Evolutionary conservation across 1,140 invertebrate species (phyloP).

Genomic region (Drosophila lowei): DNA sequence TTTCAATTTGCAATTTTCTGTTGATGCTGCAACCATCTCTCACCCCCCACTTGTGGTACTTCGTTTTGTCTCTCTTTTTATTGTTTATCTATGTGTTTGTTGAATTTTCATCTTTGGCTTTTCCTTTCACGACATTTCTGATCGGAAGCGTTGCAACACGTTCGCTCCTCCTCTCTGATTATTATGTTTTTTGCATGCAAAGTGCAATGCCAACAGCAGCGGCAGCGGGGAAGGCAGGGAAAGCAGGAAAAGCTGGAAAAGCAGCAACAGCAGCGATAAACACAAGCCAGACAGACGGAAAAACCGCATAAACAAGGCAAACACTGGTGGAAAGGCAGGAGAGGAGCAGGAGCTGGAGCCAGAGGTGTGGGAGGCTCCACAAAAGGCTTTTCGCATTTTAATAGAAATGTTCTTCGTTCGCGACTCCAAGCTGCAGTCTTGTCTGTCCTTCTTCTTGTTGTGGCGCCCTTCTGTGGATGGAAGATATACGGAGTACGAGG

Average conservation of each 20-base stretch:
- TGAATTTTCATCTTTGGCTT: slow-evolving; percentile 72
- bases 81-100: slow-evolving; percentile 52
- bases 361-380: slow-evolving; percentile 36
- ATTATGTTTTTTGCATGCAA: slow-evolving; percentile 80
- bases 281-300: slow-evolving; percentile 40
- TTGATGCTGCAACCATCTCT: slow-evolving; percentile 34
- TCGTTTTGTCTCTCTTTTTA: slow-evolving; percentile 46
- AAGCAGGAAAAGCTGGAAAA: background rate
- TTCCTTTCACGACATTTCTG: slow-evolving; percentile 51
- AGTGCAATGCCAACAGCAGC: slow-evolving; percentile 73
- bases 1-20: slow-evolving; percentile 74
- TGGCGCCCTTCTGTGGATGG: background rate
- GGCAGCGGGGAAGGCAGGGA: background rate
- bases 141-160: slow-evolving; percentile 32
- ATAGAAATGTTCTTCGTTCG: slow-evolving; percentile 74
- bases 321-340: slow-evolving; percentile 3
- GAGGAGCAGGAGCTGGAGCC: slow-evolving; percentile 14
- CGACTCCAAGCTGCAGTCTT: slow-evolving; percentile 17
- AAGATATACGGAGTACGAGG: too few relatives aligned
- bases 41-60: too few relatives aligned
- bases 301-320: slow-evolving; percentile 49
- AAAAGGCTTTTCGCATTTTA: slow-evolving; percentile 81
- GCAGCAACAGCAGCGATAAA: slow-evolving; percentile 56
- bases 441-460: slow-evolving; percentile 4
- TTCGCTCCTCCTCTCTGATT: slow-evolving; percentile 41